Conservation (phyloP, 2,888 invertebrate species). For the Halictus quadricinctus region DNA sequence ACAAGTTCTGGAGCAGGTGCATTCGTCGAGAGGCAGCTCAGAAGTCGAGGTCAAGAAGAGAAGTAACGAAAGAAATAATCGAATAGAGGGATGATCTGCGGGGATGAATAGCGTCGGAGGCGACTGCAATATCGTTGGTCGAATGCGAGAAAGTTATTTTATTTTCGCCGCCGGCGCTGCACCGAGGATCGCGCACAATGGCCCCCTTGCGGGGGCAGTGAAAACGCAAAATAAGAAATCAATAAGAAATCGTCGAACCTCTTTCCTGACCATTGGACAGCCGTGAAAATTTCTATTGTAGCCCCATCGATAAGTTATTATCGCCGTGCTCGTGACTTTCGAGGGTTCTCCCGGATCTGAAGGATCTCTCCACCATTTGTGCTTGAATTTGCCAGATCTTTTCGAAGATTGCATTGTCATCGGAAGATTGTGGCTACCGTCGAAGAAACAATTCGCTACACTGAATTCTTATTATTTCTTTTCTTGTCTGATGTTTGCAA, state of each 20-base stretch:
- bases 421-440: neutral
- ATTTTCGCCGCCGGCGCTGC: conserved; percentile 37
- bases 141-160: conserved; percentile 56
- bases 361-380: neutral
- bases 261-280: conserved; percentile 46
- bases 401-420: neutral
- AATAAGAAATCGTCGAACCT: conserved; percentile 57
- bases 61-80: conserved; percentile 10
- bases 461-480: too few relatives aligned
- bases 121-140: conserved; percentile 36
- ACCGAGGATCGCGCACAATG: conserved; percentile 61
- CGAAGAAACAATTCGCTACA: neutral
- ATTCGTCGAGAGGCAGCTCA: neutral
- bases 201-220: conserved; percentile 56
- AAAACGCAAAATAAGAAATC: conserved; percentile 75
- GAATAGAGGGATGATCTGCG: conserved; percentile 13
- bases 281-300: conserved; percentile 61
- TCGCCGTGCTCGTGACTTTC: neutral
- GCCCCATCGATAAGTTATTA: conserved; percentile 58
- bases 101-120: conserved; percentile 3
- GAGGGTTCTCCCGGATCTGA: neutral
- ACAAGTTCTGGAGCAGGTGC: neutral
- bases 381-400: neutral
- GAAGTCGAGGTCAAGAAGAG: neutral
- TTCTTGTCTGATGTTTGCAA: too few relatives aligned